Base-by-base conservation (phyloP, 2,113 vertebrate genomes). In the Thymallus thymallus region DNA sequence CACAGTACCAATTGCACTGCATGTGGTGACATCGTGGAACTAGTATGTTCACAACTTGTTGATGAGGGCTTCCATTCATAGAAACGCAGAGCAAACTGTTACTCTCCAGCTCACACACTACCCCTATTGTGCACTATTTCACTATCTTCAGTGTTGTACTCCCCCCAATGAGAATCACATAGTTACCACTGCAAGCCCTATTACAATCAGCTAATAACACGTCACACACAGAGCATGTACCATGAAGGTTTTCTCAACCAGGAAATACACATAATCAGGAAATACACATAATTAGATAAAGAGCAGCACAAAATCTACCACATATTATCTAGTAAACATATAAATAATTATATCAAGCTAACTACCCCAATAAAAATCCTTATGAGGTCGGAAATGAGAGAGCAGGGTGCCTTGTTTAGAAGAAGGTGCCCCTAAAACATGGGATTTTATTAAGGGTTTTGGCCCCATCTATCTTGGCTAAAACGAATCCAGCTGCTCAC, bases 401-500 rank as follows among this genome's bases (percentile, higher is more conserved):
- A 41, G 9, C 35, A 10, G 35, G 9, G 35, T 41, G 35, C 35
- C 35, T 41, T 41, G 9, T 7, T 41, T 41, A 41, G 35, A 41
- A 41, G 24, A 7, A 55, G 12, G 24, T 9, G 64, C 30, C 22
- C 29, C 51, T 41, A 41, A 24, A 13, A 55, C 48, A 77, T 18
- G 1, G 10, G n/a, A n/a, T n/a, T n/a, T n/a, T n/a, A n/a, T n/a
- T n/a, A n/a, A n/a, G n/a, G n/a, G n/a, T n/a, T n/a, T n/a, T n/a
- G n/a, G n/a, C n/a, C n/a, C n/a, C n/a, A n/a, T 48, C 10, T 30
- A 78, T 56, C 62, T 66, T 22, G 9, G 9, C 35, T 12, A 10
- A 41, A 70, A 18, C 80, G 3, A 16, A 71, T 24, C 35, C 45
- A 69, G 10, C 14, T 77, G 87, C 96, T 95, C 90, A 99, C 97